Conservation (phyloP, 2,113 vertebrate species). For the Pagrus major region DNA sequence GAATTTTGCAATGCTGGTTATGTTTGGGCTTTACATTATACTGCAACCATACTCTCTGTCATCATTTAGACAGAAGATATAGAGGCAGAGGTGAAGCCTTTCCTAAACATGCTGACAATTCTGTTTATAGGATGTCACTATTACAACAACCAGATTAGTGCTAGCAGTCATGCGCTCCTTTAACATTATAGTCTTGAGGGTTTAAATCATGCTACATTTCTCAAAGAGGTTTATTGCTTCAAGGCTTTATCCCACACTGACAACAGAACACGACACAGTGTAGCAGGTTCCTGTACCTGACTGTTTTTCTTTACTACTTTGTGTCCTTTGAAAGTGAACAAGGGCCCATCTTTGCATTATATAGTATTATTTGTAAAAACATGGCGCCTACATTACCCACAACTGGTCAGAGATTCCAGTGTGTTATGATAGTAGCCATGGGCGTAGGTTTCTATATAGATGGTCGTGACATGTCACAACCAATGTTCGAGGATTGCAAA, state of each 20-base stretch:
- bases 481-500: too few relatives aligned
- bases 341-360: not conserved
- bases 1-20: not conserved
- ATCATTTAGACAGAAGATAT: constrained; percentile 14
- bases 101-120: constrained; percentile 34
- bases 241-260: not conserved
- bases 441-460: too few relatives aligned
- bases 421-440: too few relatives aligned
- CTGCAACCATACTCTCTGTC: too few relatives aligned
- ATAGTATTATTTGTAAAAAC: not conserved
- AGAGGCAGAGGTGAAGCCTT: not conserved
- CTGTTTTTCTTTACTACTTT: not conserved
- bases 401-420: not conserved
- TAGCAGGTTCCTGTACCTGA: not conserved
- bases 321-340: not conserved
- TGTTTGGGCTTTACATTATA: constrained; percentile 1
- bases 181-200: not conserved
- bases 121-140: constrained; percentile 16
- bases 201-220: not conserved
- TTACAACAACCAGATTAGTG: constrained; percentile 9
- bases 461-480: too few relatives aligned
- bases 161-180: not conserved
- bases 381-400: not conserved
- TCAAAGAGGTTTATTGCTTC: not conserved
- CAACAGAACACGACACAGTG: not conserved